Evolutionary conservation across 2,113 vertebrate genomes (phyloP).

Genomic region (Vulpes ferrilata): DNA sequence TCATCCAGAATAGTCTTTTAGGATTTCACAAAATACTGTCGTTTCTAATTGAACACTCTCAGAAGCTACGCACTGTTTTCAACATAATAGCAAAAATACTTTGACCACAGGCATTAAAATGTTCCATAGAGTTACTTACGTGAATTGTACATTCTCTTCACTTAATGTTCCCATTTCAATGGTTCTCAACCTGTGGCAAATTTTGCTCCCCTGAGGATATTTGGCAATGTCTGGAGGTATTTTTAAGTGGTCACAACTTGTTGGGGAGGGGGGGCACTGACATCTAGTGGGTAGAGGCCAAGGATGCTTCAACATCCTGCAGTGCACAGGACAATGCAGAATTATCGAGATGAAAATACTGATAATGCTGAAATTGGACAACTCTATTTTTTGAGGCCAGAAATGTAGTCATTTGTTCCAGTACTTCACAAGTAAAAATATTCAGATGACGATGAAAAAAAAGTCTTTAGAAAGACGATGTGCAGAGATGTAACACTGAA

Average conservation of each 20-base stretch:
- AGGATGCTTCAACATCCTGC: background rate
- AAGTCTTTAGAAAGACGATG: background rate
- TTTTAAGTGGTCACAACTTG: background rate
- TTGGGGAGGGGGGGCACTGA: background rate
- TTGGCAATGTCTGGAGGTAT: background rate
- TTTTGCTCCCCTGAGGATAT: background rate
- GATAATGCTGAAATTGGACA: background rate
- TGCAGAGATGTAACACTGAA: background rate
- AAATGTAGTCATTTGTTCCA: background rate
- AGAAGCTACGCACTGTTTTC: background rate
- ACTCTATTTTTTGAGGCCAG: background rate
- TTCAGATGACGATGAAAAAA: background rate
- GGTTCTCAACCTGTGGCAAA: background rate
- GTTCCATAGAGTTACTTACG: background rate
- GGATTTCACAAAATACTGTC: slow-evolving; percentile 29
- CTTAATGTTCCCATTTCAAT: slow-evolving; percentile 20
- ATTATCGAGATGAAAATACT: background rate
- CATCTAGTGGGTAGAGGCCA: background rate
- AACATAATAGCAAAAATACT: background rate
- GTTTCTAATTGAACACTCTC: background rate
- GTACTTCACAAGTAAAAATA: slow-evolving; percentile 46
- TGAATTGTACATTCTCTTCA: slow-evolving; percentile 36
- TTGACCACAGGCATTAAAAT: background rate
- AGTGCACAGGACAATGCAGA: background rate
- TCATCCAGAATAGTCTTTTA: slow-evolving; percentile 10